A percentile compares a stretch with the other conserved stretches of the same genome.
These are phyloP conservation scores for Ictalurus furcatus DNA, from an alignment of 2,113 vertebrate species.

Conservation along the genomic window DNA sequence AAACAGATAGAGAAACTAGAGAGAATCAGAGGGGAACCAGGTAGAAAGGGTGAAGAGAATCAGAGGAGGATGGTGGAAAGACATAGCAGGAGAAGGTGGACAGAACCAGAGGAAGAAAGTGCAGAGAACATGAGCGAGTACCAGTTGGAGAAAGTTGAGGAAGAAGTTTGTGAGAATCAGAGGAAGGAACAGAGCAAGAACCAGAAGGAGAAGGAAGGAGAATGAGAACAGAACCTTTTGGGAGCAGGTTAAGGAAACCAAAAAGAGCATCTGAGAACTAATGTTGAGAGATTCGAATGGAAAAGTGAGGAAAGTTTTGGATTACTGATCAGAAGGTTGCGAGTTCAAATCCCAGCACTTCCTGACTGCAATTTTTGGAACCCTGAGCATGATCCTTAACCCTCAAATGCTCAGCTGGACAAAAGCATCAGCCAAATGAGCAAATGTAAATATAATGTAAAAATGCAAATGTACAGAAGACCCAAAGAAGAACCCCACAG, in stretches of 20 bases:
- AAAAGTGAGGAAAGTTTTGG: neutral
- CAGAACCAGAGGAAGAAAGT: neutral
- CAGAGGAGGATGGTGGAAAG: neutral
- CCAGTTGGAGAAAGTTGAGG: neutral
- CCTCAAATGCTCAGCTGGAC: neutral
- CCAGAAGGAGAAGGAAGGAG: neutral
- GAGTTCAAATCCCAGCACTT: neutral
- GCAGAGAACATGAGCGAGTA: neutral
- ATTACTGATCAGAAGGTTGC: neutral
- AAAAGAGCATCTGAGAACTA: neutral
- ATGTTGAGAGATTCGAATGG: neutral
- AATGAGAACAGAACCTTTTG: neutral
- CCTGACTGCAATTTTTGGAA: neutral
- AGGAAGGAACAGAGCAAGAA: neutral
- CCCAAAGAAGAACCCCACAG: neutral
- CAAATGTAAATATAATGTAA: neutral
- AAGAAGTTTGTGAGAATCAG: neutral
- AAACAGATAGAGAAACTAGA: neutral
- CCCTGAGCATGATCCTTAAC: neutral
- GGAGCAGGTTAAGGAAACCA: neutral
- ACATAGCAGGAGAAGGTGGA: neutral
- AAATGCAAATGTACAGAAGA: neutral
- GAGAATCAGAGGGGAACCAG: no score
- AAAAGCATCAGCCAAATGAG: no score
- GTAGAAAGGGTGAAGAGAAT: neutral